Base-by-base conservation (phyloP, 2,113 vertebrate species). In the Australoheros scitulus region DNA sequence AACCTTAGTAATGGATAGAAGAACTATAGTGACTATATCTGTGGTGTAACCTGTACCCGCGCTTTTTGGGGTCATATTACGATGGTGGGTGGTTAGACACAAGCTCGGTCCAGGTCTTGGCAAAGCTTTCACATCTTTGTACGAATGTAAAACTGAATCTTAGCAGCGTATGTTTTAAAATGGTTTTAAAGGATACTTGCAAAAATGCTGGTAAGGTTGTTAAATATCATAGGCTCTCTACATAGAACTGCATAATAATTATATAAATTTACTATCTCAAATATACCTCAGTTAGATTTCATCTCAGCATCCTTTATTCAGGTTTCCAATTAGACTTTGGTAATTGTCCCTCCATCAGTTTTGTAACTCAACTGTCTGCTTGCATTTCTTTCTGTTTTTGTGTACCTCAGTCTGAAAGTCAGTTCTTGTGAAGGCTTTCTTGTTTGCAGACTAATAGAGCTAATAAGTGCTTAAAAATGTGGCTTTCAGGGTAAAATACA, bases 1-100 rank as follows among this genome's bases (percentile, higher is more conserved):
- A 92, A 90, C 61, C 3, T n/a, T 64, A 20, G 26, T 68, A 63
- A 63, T 80, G 41, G 81, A 82, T 29, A 56, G n/a, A 72, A 87
- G 78, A 76, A 18, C 6, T 52, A 7, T 72, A 29, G 38, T 43
- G 32, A 63, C 7, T 26, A 18, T 32, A 24, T 47, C 24, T 59
- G 29, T 60, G 52, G 24, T 10, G 1, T 11, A 32, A 14, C 52
- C 43, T 55, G 26, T 34, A 32, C 50, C 2, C 56, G 11, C 26
- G 14, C 13, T 11, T 14, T 47, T 52, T 70, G 29, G 29, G 43
- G 17, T 52, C 47, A 15, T 50, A n/a, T 13, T 72, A 52, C 17
- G 24, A 10, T 61, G 56, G 15, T 61, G 22, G 52, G 26, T 77
- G 24, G 10, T 11, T 29, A 11, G 36, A 7, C 50, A 29, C 6